Evolutionary conservation across 2,113 vertebrate species (phyloP), one percentile per base, ranked within the genome.

Genomic region (Oreochromis aureus): DNA sequence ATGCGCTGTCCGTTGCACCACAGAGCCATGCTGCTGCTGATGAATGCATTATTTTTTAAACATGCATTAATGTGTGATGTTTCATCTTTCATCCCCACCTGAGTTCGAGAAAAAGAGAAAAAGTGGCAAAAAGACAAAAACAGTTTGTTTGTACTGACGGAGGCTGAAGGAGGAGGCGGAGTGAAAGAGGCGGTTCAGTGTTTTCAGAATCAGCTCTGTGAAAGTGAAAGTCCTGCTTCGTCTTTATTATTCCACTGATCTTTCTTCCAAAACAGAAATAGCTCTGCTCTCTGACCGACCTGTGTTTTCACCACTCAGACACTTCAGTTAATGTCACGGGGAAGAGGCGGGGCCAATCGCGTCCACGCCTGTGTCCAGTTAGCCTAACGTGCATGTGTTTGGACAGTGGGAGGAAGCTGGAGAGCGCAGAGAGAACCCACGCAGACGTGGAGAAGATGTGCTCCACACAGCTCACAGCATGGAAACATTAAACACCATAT

Each of bases 1-100:
- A 0, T 10, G 13, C 0, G 2, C 7, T 6, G n/a, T 0, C n/a
- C 39, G 1, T 4, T 2, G 22, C 3, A 3, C 58, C 27, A 61
- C 5, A 61, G 1, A 1, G 0, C 24, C 56, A 59, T 0, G 27
- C 58, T 32, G 58, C 15, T 32, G 8, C 8, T 32, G 58, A 32
- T 10, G 3, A 59, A 6, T 1, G 2, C 1, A 6, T 6, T 18
- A 3, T 9, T 2, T 58, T 30, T 59, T 59, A 15, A 59, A 1
- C 58, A 59, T 59, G 56, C 56, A 32, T 15, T 61, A 61, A 61
- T 61, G 30, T 18, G 16, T 19, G 19, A 34, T 2, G 2, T 34
- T 34, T 61, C 30, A 61, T 61, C 58, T 34, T 34, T 34, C 6
- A 34, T 34, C 5, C 7, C 2, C 58, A 18, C 5, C 58, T 10